Conservation (phyloP, 2,888 invertebrate genomes). For the Bembecia ichneumoniformis region DNA sequence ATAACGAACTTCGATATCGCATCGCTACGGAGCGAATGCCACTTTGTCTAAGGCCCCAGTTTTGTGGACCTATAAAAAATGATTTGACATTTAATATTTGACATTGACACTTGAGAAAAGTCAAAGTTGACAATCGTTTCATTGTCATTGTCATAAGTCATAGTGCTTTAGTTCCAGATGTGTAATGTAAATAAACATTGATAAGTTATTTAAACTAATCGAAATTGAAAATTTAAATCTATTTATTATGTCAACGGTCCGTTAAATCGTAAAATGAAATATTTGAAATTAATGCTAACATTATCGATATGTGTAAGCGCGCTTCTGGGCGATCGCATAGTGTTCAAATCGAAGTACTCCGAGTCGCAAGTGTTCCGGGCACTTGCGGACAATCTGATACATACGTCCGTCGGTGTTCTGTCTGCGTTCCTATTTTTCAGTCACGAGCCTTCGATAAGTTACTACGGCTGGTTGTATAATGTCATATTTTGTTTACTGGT, state of each 20-base stretch:
- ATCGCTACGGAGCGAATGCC: no score
- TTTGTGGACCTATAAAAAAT: no score
- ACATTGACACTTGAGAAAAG: no score
- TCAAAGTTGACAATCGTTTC: no score
- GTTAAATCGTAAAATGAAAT: conserved; percentile 27
- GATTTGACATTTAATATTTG: no score
- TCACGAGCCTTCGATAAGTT: conserved; percentile 24
- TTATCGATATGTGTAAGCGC: conserved; percentile 28
- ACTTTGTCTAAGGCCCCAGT: no score
- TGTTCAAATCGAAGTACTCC: conserved; percentile 47
- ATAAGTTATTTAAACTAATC: not conserved
- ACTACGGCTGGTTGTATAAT: conserved; percentile 25
- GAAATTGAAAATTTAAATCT: not conserved
- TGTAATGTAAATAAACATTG: not conserved
- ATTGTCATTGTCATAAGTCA: no score
- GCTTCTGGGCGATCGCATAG: conserved; percentile 44
- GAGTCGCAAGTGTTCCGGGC: conserved; percentile 37
- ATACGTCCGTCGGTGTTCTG: conserved; percentile 39
- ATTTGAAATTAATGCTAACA: conserved; percentile 27
- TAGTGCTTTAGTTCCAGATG: no score
- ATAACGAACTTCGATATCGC: no score
- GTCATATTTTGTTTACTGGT: conserved; percentile 39
- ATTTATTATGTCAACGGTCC: not conserved
- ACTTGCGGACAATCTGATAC: conserved; percentile 37
- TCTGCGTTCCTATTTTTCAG: conserved; percentile 45